Evolutionary conservation across 2,113 vertebrate species (phyloP), one percentile per base, ranked within the genome.

Genomic region (Boleophthalmus pectinirostris): DNA sequence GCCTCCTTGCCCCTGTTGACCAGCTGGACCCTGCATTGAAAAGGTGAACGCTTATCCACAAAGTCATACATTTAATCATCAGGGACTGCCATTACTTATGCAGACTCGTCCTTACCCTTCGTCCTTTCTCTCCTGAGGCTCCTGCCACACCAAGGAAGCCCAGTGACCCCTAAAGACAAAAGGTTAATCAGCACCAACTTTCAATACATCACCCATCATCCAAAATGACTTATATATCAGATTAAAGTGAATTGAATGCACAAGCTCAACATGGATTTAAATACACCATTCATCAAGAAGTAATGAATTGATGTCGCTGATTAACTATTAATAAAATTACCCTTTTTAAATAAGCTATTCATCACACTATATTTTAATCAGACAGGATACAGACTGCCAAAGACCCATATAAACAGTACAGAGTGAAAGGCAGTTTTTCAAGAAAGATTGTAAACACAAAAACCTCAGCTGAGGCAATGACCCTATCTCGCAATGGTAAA

Each of bases 61-160:
- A 68, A 25, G 3, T 38, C n/a, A 35, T 29, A 49, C 2, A 54
- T 66, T 66, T 16, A 63, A 20, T 38, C 65, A 72, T 12, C 9
- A n/a, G 13, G 61, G 29, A 35, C 33, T 5, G 38, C 20, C 64
- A 43, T 57, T 72, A 66, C 25, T 61, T 72, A 72, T 67, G 53
- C 73, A 65, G 29, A 3, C 51, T 74, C 2, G 70, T 68, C 89
- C 95, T 95, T 84, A 98, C 97, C 93, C 96, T 92, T 88, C 94
- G 96, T 85, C 97, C 96, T 87, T 98, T 98, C 70, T 97, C 96
- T 88, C 96, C 97, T 0, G 65, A 33, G 54, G 93, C 76, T 20
- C 96, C 96, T 1, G 86, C 46, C 9, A 84, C 60, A 66, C 96
- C 96, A 0, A 87, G 88, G 88, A 97, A 97, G 73, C 97, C 97